Evolutionary conservation across 2,113 vertebrate genomes (phyloP).

Genomic region (Psophia crepitans): DNA sequence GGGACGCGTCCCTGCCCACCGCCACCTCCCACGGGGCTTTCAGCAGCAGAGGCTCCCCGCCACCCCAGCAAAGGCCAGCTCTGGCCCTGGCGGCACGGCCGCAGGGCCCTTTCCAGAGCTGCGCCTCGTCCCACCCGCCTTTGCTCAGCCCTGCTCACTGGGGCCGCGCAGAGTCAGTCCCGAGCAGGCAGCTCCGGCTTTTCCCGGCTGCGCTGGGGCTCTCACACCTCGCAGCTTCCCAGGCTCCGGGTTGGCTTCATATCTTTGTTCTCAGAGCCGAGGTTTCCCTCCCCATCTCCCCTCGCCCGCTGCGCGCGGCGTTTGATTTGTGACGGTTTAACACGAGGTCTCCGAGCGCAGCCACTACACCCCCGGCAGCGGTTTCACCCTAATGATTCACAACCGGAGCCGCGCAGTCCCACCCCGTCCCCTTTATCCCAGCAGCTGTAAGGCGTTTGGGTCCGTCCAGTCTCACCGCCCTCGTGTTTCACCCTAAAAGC

Average conservation of each 20-base stretch:
- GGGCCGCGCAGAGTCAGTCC: neutral
- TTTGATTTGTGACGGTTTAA: neutral
- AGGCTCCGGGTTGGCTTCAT: neutral
- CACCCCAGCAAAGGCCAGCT: neutral
- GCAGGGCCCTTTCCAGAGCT: too few species aligned
- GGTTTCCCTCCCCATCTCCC: neutral
- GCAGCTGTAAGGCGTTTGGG: too few species aligned
- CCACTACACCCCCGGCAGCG: neutral
- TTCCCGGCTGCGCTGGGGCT: neutral
- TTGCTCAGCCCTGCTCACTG: neutral
- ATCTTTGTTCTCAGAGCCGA: neutral
- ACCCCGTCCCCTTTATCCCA: neutral
- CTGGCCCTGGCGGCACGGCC: too few species aligned
- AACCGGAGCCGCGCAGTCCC: neutral
- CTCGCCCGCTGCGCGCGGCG: neutral
- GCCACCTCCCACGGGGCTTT: accelerated
- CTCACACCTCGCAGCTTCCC: neutral
- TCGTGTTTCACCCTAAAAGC: neutral
- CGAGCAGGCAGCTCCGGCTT: neutral
- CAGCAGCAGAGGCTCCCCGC: neutral
- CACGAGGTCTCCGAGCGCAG: neutral
- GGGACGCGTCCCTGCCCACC: neutral
- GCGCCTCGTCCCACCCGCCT: neutral
- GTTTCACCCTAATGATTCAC: neutral
- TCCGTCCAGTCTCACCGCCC: accelerated